Evolutionary conservation across 2,888 invertebrate genomes (phyloP).

Genomic region (Latrodectus elegans): DNA sequence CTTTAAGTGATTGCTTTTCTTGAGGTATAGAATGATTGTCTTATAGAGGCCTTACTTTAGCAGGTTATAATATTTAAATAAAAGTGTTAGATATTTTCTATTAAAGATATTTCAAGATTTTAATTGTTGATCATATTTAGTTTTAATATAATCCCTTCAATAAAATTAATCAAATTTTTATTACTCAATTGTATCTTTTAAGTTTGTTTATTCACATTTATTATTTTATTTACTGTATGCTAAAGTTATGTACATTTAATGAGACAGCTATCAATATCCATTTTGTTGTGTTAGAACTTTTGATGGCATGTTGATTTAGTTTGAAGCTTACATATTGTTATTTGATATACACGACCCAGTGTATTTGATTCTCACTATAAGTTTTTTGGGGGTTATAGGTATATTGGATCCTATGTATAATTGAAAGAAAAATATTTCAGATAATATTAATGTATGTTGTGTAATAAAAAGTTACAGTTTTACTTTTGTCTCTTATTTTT

Average conservation of each 20-base stretch:
- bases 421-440: conserved; percentile 20
- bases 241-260: not conserved
- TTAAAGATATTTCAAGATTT: no score
- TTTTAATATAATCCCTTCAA: no score
- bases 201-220: no score
- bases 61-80: no score
- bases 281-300: not conserved
- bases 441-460: conserved; percentile 43
- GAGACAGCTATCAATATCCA: not conserved
- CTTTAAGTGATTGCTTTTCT: no score
- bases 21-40: no score
- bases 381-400: conserved; percentile 25
- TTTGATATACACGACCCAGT: conserved; percentile 14
- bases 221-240: no score
- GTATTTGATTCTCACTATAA: conserved; percentile 33
- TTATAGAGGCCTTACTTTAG: no score
- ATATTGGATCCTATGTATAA: conserved; percentile 28
- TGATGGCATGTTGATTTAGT: not conserved
- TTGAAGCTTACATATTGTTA: not conserved
- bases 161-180: no score
- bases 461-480: conserved; percentile 50
- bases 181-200: no score
- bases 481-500: conserved; percentile 5
- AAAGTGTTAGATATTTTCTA: no score
- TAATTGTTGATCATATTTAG: no score